These are phyloP conservation scores for Catocala nupta DNA, from an alignment of 2,888 invertebrate species.

Conservation along the genomic window DNA sequence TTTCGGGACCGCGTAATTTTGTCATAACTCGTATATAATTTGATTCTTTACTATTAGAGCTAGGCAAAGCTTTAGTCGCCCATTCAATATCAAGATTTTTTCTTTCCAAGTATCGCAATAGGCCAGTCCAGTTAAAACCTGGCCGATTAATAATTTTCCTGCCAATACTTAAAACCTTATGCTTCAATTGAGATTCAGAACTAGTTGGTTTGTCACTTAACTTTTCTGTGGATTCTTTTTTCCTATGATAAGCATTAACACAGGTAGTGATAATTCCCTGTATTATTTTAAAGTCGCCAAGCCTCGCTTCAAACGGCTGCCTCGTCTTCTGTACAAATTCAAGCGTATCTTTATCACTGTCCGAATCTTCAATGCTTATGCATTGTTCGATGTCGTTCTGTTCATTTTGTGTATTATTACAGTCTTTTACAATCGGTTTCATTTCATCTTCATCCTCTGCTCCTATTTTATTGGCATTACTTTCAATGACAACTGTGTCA, in stretches of 20 bases:
- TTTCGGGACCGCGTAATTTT: slow-evolving; percentile 51
- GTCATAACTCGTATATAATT: slow-evolving; percentile 68
- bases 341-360: slow-evolving; percentile 53
- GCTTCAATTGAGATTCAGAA: slow-evolving; percentile 65
- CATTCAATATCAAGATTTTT: slow-evolving; percentile 72
- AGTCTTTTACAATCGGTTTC: slow-evolving; percentile 13
- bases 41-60: slow-evolving; percentile 40
- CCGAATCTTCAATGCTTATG: slow-evolving; percentile 72
- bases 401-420: slow-evolving; percentile 13
- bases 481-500: slow-evolving; percentile 60
- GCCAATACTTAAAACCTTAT: slow-evolving; percentile 78
- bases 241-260: slow-evolving; percentile 61
- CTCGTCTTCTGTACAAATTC: slow-evolving; percentile 27
- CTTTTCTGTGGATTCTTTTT: slow-evolving; percentile 39
- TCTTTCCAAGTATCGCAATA: slow-evolving; percentile 73
- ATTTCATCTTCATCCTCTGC: slow-evolving; percentile 30
- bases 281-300: slow-evolving; percentile 57
- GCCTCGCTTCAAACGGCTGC: slow-evolving; percentile 34
- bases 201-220: slow-evolving; percentile 26
- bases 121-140: slow-evolving; percentile 67
- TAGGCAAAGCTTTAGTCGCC: slow-evolving; percentile 52
- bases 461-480: slow-evolving; percentile 36
- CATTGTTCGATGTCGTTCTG: slow-evolving; percentile 52
- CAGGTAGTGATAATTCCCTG: slow-evolving; percentile 67
- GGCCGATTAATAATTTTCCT: slow-evolving; percentile 71